Evolutionary conservation across 2,888 invertebrate species (phyloP), one percentile per base, ranked within the genome.

Genomic region (Epinotia nisella): DNA sequence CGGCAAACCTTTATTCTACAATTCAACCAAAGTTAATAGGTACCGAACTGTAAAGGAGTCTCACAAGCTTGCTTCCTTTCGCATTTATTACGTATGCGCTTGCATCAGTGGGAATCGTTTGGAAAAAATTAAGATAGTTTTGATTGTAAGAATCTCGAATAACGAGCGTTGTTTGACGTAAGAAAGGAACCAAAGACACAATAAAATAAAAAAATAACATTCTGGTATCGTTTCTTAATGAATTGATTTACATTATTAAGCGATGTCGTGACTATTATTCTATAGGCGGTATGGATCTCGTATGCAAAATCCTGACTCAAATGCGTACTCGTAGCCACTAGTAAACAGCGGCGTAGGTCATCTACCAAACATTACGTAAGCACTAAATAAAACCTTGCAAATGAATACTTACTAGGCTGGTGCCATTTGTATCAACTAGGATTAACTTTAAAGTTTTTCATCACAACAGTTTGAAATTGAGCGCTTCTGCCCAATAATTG

Each of bases 301-400:
- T 55, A 67, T 71, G 66, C 53, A 41, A 60, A 66, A 39, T 60
- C 45, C 60, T 21, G 13, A 41, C 55, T 55, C 45, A 45, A 60
- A 60, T n/a, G 24, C 19, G 68, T 67, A 58, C 21, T 24, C 55
- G 55, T 61, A 51, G 58, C 59, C 61, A 59, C 68, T 53, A 45
- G 58, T 68, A 72, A 72, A 62, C 72, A 68, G 58, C 49, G 59
- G 49, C 49, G 56, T 73, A 68, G 68, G 68, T 73, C 68, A 62
- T 69, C 58, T 64, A 68, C 41, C 61, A 64, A 68, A 72, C 72
- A 69, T 73, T 68, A 73, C 73, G 73, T 59, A 73, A 73, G 68
- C 73, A 58, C 73, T 73, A 69, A 69, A 68, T 73, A 69, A 69
- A 73, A 59, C 69, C 58, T 64, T 68, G 59, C 49, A 41, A 53